Conservation (phyloP, 2,113 vertebrate species). For the Callithrix jacchus region DNA sequence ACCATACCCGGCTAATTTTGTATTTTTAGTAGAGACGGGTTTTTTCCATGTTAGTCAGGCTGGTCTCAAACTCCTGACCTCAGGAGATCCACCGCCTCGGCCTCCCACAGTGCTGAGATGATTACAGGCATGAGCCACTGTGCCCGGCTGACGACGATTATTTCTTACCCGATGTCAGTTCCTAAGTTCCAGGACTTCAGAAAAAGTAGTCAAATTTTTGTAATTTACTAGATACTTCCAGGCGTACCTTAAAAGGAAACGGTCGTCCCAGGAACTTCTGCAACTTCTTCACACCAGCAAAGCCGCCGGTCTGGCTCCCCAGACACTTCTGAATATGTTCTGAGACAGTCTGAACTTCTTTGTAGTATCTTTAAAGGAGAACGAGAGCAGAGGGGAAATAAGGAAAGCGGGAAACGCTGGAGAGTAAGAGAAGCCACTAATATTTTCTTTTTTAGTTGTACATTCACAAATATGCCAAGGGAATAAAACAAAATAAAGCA, state of each 20-base stretch:
- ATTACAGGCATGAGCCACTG: no score
- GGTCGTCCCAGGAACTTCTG: constrained; percentile 94
- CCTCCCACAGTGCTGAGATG: no score
- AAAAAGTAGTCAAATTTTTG: not conserved
- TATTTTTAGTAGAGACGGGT: no score
- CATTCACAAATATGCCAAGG: not conserved
- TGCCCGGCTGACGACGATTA: no score
- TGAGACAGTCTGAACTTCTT: constrained; percentile 90
- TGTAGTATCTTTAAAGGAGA: constrained; percentile 84
- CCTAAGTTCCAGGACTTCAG: not conserved
- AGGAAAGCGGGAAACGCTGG: not conserved
- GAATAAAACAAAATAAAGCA: not conserved
- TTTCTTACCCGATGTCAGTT: not conserved
- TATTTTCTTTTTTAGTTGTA: constrained; percentile 6
- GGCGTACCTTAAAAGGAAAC: constrained; percentile 94
- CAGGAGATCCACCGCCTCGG: no score
- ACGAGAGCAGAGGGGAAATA: not conserved
- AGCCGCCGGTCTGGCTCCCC: constrained; percentile 82
- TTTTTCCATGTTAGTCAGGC: no score
- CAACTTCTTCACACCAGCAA: constrained; percentile 88
- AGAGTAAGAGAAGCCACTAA: not conserved
- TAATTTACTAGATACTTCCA: constrained; percentile 16
- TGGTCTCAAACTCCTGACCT: no score
- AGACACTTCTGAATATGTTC: constrained; percentile 91
- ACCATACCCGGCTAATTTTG: no score